Evolutionary conservation across 1,140 invertebrate genomes (phyloP), one percentile per base, ranked within the genome.

Genomic region (Vanessa atalanta): DNA sequence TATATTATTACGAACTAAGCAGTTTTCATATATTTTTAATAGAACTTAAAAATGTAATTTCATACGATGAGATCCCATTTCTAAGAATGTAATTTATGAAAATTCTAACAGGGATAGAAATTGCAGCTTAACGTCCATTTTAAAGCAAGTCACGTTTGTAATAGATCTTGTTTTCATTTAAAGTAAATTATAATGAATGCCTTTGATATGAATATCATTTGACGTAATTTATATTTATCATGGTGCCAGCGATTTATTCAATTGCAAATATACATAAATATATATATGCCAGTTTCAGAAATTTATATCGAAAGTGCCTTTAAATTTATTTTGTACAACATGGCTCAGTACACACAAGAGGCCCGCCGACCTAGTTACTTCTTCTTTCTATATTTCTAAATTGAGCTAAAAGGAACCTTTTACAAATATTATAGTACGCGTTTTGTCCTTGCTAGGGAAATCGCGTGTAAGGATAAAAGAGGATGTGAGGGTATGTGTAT

Each of bases 111-210:
- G 5, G n/a, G 14, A 63, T 43, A 48, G 57, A 37, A 61, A 61
- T 61, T 70, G 43, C 57, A 70, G 55, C 55, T 47, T 47, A 70
- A 70, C 47, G 55, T 61, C 11, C 47, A 55, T 26, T 70, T 61
- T 60, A 26, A 60, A 63, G 37, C 68, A 16, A 50, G 68, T 63
- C 68, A 70, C 68, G 68, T 70, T 48, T 48, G 15, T 48, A 70
- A 70, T 61, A 61, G 68, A 48, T 70, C 55, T 61, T 70, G 60
- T 26, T 61, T 48, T 48, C 11, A 23, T 16, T 47, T 65, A 23
- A 47, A 65, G 8, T 16, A 20, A 7, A 13, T 65, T 48, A 65
- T 65, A 37, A 20, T 48, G 12, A 12, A n/a, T 51, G 9, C 13
- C 48, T 15, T 14, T n/a, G 13, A 51, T 51, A n/a, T 51, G 48